Evolutionary conservation across 2,113 vertebrate species (phyloP).

Genomic region (Melozone crissalis): DNA sequence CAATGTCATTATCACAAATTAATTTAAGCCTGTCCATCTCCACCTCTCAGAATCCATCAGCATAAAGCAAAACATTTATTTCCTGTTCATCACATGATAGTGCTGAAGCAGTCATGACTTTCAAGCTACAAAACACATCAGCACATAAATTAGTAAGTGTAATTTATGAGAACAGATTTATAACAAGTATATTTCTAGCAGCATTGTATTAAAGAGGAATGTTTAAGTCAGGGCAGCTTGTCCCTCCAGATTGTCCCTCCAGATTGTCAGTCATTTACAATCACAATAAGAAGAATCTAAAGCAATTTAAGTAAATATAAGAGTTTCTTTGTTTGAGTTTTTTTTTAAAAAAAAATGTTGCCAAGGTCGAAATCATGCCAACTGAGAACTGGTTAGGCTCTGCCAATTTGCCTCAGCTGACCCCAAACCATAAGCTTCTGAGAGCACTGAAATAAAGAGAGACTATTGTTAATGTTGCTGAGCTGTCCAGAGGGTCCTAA

Average conservation of each 20-base stretch:
- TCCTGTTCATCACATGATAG: background rate
- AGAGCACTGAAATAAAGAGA: background rate
- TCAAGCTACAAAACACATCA: conserved; percentile 23
- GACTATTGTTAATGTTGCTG: background rate
- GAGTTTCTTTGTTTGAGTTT: background rate
- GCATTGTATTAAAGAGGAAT: conserved; percentile 19
- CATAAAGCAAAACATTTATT: conserved; percentile 46
- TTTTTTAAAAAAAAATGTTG: background rate
- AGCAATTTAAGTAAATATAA: background rate
- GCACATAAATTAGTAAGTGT: conserved; percentile 43
- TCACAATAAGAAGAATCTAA: background rate
- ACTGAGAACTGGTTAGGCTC: background rate
- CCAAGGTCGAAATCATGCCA: background rate
- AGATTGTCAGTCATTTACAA: background rate
- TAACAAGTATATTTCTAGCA: conserved; percentile 11
- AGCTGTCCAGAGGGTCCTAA: background rate
- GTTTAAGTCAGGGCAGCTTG: conserved; percentile 12
- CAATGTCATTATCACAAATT: conserved; percentile 38
- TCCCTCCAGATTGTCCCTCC: conserved; percentile 11
- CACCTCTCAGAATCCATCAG: conserved; percentile 40
- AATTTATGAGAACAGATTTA: conserved; percentile 47
- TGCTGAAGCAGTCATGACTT: conserved; percentile 46
- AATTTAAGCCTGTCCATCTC: conserved; percentile 54
- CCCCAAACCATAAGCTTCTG: background rate
- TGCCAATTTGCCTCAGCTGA: conserved; percentile 2